Base-by-base conservation (phyloP, 2,797 vertebrate species). In the Brachymystax lenok region DNA sequence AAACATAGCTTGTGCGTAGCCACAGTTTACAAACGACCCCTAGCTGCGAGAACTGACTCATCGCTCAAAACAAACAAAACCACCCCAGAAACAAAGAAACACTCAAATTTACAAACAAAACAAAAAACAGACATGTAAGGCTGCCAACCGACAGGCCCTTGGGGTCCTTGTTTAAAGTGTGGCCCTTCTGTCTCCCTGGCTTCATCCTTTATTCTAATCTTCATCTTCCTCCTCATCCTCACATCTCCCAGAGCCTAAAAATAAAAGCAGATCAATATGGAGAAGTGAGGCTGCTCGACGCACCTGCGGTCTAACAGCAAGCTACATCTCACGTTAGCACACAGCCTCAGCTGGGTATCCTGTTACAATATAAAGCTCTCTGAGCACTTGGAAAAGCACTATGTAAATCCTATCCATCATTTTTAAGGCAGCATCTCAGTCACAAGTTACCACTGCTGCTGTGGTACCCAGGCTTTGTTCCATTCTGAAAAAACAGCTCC, bases 231-330 rank as follows among this genome's bases (percentile, higher is more conserved):
- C 17, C 28, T 81, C 13, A 35, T 75, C 80, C 76, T 17, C 81
- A 76, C 80, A 77, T 59, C 59, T 33, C 46, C n/a, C 50, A 79
- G 63, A 28, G 21, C 24, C 81, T 79, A 28, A 83, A 78, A 83
- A 86, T 84, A 86, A 80, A 75, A 59, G 54, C 71, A 76, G 74
- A 90, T 86, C 83, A 84, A 88, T 87, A 76, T 66, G 59, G 6
- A 50, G 28, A 80, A n/a, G 19, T 71, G 30, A 83, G 71, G 71
- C 73, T 79, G 30, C 28, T 33, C 28, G 28, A 14, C 13, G 13
- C 24, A 69, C 61, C 68, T 59, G 79, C 73, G 61, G 78, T 69
- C 67, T 71, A 50, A 74, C 56, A 56, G 21, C 13, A 59, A 80
- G 10, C 77, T 24, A 40, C n/a, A 35, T 14, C 19, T 6, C 27